phyloP scores from a whole-genome alignment of 1,140 invertebrate genomes.

The Meteorus sp. region DNA sequence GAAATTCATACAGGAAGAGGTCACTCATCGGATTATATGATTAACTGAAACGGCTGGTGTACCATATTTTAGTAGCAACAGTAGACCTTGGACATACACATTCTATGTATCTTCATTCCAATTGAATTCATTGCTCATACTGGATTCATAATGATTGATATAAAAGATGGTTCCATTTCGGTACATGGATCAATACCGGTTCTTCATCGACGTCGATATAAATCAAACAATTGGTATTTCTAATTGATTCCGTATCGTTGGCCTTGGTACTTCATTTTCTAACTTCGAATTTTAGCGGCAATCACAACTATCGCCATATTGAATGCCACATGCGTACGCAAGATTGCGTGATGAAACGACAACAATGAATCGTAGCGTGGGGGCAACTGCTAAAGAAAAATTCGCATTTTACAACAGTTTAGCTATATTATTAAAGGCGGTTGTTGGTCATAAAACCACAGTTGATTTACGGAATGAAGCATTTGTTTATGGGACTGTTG shows the following conservation, averaged over 20 bases:
- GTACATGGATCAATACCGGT: neutral
- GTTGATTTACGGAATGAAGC: slow-evolving; percentile 70
- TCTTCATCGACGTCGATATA: neutral
- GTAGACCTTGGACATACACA: neutral
- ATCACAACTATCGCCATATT: neutral
- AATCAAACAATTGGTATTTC: neutral
- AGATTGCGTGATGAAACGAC: too few relatives aligned
- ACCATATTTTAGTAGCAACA: neutral
- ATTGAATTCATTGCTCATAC: slow-evolving; percentile 2
- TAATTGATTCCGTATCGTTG: too few relatives aligned
- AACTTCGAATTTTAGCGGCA: neutral
- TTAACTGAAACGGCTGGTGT: neutral
- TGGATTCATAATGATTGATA: too few relatives aligned
- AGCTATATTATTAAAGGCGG: slow-evolving; percentile 64
- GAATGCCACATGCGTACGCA: neutral
- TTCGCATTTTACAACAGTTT: slow-evolving; percentile 62
- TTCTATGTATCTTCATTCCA: neutral
- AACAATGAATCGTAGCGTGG: neutral
- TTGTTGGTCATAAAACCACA: slow-evolving; percentile 66
- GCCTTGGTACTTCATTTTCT: too few relatives aligned
- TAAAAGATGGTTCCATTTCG: too few relatives aligned
- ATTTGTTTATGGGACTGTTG: slow-evolving; percentile 62
- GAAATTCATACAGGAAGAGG: slow-evolving; percentile 31
- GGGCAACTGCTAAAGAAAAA: slow-evolving; percentile 47
- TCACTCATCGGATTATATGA: slow-evolving; percentile 24